Base-by-base conservation (phyloP, 2,888 invertebrate genomes). In the Tubulanus polymorphus region DNA sequence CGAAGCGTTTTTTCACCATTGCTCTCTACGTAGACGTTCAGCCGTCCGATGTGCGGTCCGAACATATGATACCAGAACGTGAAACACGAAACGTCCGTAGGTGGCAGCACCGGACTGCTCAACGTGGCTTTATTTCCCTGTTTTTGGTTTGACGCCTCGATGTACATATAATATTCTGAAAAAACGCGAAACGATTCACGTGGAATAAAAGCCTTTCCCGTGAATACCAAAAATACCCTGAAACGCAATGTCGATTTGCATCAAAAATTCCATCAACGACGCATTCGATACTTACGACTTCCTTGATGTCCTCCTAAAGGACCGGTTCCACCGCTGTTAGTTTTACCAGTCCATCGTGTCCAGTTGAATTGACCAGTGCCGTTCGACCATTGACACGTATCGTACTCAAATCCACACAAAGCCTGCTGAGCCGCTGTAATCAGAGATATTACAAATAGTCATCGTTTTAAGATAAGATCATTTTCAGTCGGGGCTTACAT, bases 381-480 rank as follows among this genome's bases (percentile, higher is more conserved):
- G 62, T 74, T 74, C 28, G 59, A 64, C 71, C 76, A 73, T 5
- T 68, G 61, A 53, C 75, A 73, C 3, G 70, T 37, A 23, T 69
- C 70, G 6, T 61, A 63, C 62, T 78, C 79, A 63, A 79, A 78
- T 61, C 74, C 68, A 64, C 79, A 79, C 26, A 63, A n/a, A n/a
- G n/a, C n/a, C n/a, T n/a, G n/a, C n/a, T n/a, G n/a, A n/a, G n/a
- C n/a, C n/a, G n/a, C n/a, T n/a, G n/a, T n/a, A n/a, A n/a, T n/a
- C n/a, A n/a, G n/a, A n/a, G n/a, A n/a, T n/a, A n/a, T n/a, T n/a
- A n/a, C n/a, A n/a, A n/a, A n/a, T n/a, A n/a, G n/a, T n/a, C n/a
- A n/a, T n/a, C n/a, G n/a, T n/a, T n/a, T n/a, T n/a, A n/a, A n/a
- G n/a, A n/a, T n/a, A n/a, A n/a, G n/a, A n/a, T n/a, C n/a, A n/a